A percentile compares a stretch with the other conserved stretches of the same genome.
phyloP scores from a whole-genome alignment of 2,113 vertebrate genomes.

The Morphnarchus princeps region DNA sequence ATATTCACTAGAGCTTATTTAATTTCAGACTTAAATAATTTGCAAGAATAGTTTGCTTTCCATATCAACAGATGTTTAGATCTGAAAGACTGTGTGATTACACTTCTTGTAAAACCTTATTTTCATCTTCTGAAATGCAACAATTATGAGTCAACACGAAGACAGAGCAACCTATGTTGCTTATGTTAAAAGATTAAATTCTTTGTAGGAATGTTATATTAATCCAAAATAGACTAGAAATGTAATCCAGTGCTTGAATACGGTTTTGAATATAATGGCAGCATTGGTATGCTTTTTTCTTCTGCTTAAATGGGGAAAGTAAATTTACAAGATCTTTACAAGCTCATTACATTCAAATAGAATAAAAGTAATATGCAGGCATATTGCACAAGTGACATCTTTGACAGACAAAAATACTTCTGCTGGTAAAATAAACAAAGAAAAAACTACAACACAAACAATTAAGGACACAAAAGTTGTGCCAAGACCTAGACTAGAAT shows the following conservation, averaged over 20 bases:
- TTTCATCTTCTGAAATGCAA: constrained; percentile 46
- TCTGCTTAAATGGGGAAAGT: background rate
- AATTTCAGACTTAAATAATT: constrained; percentile 3
- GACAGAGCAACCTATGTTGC: background rate
- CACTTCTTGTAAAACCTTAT: constrained; percentile 1
- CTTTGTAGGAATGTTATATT: background rate
- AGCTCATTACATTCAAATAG: background rate
- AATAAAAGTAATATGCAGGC: background rate
- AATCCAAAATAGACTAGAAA: constrained; percentile 20
- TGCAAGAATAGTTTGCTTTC: background rate
- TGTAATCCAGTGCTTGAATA: background rate
- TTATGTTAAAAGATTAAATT: constrained; percentile 30
- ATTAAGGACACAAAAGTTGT: background rate
- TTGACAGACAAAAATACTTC: background rate
- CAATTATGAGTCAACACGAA: constrained; percentile 10
- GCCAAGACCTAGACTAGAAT: background rate
- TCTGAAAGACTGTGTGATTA: background rate
- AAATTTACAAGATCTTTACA: background rate
- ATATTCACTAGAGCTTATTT: background rate
- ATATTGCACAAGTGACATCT: background rate
- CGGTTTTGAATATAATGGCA: background rate
- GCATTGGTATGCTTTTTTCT: background rate
- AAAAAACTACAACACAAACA: background rate
- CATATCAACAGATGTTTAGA: background rate
- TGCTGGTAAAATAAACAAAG: background rate